phyloP scores from a whole-genome alignment of 2,113 vertebrate species.

The Paradoxurus hermaphroditus region DNA sequence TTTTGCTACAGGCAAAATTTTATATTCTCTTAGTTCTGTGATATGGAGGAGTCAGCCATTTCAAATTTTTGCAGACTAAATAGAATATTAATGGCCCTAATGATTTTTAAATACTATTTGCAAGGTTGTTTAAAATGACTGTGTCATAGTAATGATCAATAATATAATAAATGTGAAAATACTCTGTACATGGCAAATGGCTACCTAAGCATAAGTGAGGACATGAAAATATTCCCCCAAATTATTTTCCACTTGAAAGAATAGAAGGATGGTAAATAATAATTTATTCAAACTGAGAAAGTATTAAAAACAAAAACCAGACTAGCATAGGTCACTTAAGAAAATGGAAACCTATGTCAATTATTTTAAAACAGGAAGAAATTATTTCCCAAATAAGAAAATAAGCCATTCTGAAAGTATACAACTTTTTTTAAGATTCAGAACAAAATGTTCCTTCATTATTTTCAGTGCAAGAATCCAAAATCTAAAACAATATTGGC shows the following conservation, averaged over 20 bases:
- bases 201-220: not conserved
- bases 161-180: slow-evolving; percentile 70
- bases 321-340: not conserved
- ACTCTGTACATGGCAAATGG: slow-evolving; percentile 2
- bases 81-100: slow-evolving; percentile 74
- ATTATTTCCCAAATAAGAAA: slow-evolving; percentile 27
- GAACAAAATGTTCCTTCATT: not conserved
- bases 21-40: slow-evolving; percentile 44
- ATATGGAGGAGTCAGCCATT: slow-evolving; percentile 60
- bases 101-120: slow-evolving; percentile 73
- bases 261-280: not conserved
- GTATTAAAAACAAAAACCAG: slow-evolving; percentile 12
- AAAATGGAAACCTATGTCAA: not conserved
- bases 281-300: not conserved
- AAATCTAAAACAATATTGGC: not conserved
- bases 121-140: slow-evolving; percentile 74
- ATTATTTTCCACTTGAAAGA: slow-evolving; percentile 15
- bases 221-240: not conserved
- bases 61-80: slow-evolving; percentile 71
- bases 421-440: not conserved
- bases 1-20: slow-evolving; percentile 55
- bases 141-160: slow-evolving; percentile 65
- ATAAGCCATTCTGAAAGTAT: not conserved
- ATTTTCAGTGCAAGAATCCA: not conserved
- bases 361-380: not conserved